Conservation (phyloP, 2,797 vertebrate genomes). For the Lacerta bilineata region DNA sequence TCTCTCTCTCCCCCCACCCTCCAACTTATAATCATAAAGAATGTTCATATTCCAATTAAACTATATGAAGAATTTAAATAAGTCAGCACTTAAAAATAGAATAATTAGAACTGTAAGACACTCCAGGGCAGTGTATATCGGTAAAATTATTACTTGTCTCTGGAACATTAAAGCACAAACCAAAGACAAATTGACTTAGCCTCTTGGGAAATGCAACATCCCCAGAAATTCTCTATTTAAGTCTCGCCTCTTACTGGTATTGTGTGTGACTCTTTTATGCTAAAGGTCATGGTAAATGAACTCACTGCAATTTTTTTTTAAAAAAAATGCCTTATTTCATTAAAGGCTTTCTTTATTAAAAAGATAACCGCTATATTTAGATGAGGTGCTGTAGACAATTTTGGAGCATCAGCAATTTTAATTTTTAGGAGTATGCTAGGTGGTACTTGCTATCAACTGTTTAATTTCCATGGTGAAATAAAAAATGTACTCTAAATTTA, state of each 20-base stretch:
- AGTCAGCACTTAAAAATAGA: slow-evolving; percentile 69
- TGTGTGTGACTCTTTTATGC: slow-evolving; percentile 50
- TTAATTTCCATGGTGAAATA: slow-evolving; percentile 40
- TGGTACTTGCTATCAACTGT: slow-evolving; percentile 33
- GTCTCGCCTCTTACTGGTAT: slow-evolving; percentile 57
- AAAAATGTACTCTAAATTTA: slow-evolving; percentile 62
- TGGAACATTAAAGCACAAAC: slow-evolving; percentile 65
- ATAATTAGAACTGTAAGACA: slow-evolving; percentile 71
- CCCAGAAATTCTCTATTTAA: slow-evolving; percentile 68
- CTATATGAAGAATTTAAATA: slow-evolving; percentile 58
- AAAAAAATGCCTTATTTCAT: slow-evolving; percentile 22
- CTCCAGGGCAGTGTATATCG: slow-evolving; percentile 65
- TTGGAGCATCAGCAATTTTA: slow-evolving; percentile 47
- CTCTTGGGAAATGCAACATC: slow-evolving; percentile 74
- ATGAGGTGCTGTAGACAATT: slow-evolving; percentile 42
- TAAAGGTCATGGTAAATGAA: slow-evolving; percentile 49
- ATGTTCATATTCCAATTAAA: slow-evolving; percentile 52
- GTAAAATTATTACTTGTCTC: slow-evolving; percentile 67
- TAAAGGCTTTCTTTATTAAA: slow-evolving; percentile 42
- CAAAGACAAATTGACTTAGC: slow-evolving; percentile 58
- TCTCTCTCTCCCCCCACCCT: neutral
- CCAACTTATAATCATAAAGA: slow-evolving; percentile 53
- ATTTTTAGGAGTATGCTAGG: slow-evolving; percentile 36
- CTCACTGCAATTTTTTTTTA: neutral
- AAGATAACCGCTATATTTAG: slow-evolving; percentile 39